Evolutionary conservation across 1,140 invertebrate species (phyloP), one percentile per base, ranked within the genome.

Genomic region (Caenorhabditis latens): DNA sequence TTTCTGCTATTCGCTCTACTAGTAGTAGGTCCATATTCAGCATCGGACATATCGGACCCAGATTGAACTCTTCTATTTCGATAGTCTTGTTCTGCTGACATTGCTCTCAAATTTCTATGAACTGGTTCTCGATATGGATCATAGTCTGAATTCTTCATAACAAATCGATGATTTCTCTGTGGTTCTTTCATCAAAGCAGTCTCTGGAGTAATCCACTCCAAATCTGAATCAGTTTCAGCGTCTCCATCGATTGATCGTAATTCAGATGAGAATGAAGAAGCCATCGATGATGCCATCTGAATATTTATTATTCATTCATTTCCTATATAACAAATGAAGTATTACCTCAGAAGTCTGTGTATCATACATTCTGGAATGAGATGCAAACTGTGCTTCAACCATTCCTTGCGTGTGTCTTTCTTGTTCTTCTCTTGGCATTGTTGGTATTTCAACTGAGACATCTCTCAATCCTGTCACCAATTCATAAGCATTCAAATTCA

Each of bases 191-290:
- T 50, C 24, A 87, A 75, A 48, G 92, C 61, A 86, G 91, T 92
- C 83, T 91, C 91, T n/a, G 91, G 91, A 2, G 91, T 91, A 40
- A 91, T 88, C 91, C 91, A 91, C 87, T 91, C 91, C 53, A 91
- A 75, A 63, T 91, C 91, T n/a, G 92, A 91, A 86, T 91, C 91
- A 11, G 91, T 89, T 71, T 91, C 91, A 14, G 91, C 88, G 50
- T 90, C 92, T 16, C 90, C 58, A 84, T 91, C 92, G 57, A 91
- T 90, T 8, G 92, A 92, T 63, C 89, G 91, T 24, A 91, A 43
- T 87, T 92, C 91, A 14, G 92, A 92, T 4, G 92, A 91, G 24
- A 92, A 86, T 14, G 92, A 91, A 9, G 91, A 92, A 9, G 92
- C 90, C 89, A 93, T 92, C 19, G 91, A 91, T 8, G 86, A 85